A percentile compares a stretch with the other conserved stretches of the same genome.
phyloP scores from a whole-genome alignment of 1,140 invertebrate genomes.

The Phortica variegata region DNA sequence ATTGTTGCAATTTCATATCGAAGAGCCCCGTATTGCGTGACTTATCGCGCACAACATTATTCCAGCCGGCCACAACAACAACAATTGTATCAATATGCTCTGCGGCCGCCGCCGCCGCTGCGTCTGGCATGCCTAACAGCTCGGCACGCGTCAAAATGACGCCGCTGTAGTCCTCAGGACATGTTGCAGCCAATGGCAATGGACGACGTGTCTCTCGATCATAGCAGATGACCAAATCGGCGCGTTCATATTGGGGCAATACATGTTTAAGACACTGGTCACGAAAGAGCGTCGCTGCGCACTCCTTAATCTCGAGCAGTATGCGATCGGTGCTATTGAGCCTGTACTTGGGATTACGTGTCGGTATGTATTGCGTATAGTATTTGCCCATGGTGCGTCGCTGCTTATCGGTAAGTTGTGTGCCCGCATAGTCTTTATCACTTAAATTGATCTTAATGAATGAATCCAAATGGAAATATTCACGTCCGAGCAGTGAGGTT shows the following conservation, averaged over 20 bases:
- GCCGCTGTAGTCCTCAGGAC: slow-evolving; percentile 42
- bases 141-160: slow-evolving; percentile 33
- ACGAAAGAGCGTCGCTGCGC: slow-evolving; percentile 30
- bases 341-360: slow-evolving; percentile 52
- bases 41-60: slow-evolving; percentile 54
- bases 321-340: slow-evolving; percentile 56
- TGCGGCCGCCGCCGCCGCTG: slow-evolving; percentile 18
- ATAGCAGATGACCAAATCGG: slow-evolving; percentile 55
- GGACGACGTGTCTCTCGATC: slow-evolving; percentile 26
- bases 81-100: slow-evolving; percentile 53
- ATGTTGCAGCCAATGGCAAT: slow-evolving; percentile 8
- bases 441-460: slow-evolving; percentile 61
- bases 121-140: slow-evolving; percentile 47
- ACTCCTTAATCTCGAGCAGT: slow-evolving; percentile 57
- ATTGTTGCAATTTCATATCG: slow-evolving; percentile 60
- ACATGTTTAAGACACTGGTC: slow-evolving; percentile 55
- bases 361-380: slow-evolving; percentile 57
- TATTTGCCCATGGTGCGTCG: slow-evolving; percentile 57
- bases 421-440: slow-evolving; percentile 59
- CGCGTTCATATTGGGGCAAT: slow-evolving; percentile 61
- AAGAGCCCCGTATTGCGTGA: slow-evolving; percentile 52
- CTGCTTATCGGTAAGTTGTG: slow-evolving; percentile 52
- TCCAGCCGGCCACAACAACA: slow-evolving; percentile 56
- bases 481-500: slow-evolving; percentile 40
- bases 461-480: slow-evolving; percentile 61